Conservation (phyloP, 2,888 invertebrate genomes). For the Saturnia japonica region DNA sequence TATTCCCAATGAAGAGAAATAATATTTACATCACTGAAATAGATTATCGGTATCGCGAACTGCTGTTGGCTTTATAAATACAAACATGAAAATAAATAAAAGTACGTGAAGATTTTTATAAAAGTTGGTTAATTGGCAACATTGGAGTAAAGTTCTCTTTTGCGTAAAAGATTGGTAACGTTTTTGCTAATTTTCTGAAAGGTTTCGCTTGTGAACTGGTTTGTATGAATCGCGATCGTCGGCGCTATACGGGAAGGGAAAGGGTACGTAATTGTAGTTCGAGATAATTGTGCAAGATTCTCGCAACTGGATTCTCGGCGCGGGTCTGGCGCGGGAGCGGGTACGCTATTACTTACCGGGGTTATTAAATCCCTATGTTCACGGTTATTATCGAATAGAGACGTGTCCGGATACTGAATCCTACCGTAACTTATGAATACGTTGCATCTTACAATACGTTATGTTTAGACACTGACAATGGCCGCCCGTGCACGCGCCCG, state of each 20-base stretch:
- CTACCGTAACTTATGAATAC: background rate
- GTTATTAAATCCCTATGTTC: slow-evolving; percentile 3
- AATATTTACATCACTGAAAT: no score
- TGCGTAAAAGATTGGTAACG: background rate
- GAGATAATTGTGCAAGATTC: slow-evolving; percentile 11
- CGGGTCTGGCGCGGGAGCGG: background rate
- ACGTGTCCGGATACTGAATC: background rate
- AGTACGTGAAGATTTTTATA: background rate
- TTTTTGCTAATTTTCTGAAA: slow-evolving; percentile 8
- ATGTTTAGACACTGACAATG: background rate
- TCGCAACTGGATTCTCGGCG: slow-evolving; percentile 5
- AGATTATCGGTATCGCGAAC: no score
- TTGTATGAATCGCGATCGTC: background rate
- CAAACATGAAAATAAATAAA: background rate
- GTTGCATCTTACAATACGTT: background rate
- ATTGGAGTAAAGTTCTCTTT: background rate
- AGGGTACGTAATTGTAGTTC: background rate
- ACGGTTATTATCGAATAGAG: slow-evolving; percentile 2
- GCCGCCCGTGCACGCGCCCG: no score
- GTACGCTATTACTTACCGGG: background rate
- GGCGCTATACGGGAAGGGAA: background rate
- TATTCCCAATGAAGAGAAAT: no score
- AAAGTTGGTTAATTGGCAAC: background rate
- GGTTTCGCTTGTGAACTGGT: slow-evolving; percentile 9
- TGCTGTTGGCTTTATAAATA: no score